Evolutionary conservation across 2,113 vertebrate genomes (phyloP).

Genomic region (Hylia prasina): DNA sequence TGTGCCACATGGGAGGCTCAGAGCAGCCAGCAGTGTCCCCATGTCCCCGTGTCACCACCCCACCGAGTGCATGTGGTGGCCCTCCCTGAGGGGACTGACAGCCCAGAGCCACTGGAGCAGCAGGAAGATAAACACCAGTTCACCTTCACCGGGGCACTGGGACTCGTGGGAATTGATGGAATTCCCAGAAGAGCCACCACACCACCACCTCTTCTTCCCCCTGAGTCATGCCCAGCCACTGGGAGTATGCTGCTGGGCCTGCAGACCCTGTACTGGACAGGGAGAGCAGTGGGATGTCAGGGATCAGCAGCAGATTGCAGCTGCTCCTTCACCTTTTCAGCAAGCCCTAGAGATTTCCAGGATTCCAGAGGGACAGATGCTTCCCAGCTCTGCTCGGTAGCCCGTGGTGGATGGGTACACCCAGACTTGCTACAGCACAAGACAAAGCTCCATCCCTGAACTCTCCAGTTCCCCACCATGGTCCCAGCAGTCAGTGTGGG

Average conservation of each 20-base stretch:
- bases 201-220: background rate
- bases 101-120: background rate
- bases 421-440: background rate
- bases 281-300: background rate
- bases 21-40: fast-evolving
- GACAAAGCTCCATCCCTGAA: background rate
- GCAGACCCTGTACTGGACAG: fast-evolving
- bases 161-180: background rate
- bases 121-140: background rate
- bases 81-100: background rate
- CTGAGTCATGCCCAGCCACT: background rate
- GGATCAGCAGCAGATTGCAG: background rate
- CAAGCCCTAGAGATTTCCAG: background rate
- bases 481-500: background rate
- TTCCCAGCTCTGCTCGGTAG: background rate
- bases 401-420: no score
- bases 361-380: background rate
- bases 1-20: background rate
- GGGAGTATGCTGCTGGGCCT: fast-evolving
- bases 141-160: background rate
- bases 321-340: background rate
- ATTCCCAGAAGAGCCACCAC: background rate
- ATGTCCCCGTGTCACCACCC: fast-evolving
- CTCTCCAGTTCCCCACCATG: background rate
- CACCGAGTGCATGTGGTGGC: fast-evolving